Conservation (phyloP, 2,888 invertebrate species). For the Leucoptera coffeella region DNA sequence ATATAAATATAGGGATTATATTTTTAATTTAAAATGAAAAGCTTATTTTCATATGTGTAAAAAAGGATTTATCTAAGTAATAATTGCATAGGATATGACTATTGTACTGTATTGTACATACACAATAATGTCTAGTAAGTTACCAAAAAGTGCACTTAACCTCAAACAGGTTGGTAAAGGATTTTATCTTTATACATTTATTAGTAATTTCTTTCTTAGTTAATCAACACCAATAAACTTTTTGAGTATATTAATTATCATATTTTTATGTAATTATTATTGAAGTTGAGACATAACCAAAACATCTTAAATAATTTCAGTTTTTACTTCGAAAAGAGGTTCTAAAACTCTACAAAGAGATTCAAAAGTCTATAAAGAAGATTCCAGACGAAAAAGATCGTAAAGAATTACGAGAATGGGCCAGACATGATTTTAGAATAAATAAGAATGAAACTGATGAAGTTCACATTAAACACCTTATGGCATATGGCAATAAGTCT, state of each 20-base stretch:
- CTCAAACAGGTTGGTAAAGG: conserved; percentile 52
- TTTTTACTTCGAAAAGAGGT: conserved; percentile 77
- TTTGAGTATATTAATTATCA: neutral
- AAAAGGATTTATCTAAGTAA: no score
- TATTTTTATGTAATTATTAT: neutral
- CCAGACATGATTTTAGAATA: conserved; percentile 63
- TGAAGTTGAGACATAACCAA: no score
- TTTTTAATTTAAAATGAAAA: no score
- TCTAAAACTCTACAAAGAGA: conserved; percentile 65
- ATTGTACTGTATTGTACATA: no score
- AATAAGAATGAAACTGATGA: conserved; percentile 69
- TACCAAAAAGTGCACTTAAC: conserved; percentile 42
- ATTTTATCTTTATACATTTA: neutral
- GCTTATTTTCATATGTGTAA: no score
- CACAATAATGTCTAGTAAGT: conserved; percentile 21
- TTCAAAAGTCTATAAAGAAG: conserved; percentile 60
- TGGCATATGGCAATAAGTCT: conserved; percentile 65
- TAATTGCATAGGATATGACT: no score
- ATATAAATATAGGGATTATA: no score
- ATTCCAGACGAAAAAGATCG: conserved; percentile 60
- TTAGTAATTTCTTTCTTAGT: neutral
- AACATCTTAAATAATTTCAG: no score
- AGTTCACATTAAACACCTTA: conserved; percentile 62
- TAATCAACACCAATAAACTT: neutral
- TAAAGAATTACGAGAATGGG: conserved; percentile 66